Base-by-base conservation (phyloP, 2,797 vertebrate species). In the Enteromius mattozi region DNA sequence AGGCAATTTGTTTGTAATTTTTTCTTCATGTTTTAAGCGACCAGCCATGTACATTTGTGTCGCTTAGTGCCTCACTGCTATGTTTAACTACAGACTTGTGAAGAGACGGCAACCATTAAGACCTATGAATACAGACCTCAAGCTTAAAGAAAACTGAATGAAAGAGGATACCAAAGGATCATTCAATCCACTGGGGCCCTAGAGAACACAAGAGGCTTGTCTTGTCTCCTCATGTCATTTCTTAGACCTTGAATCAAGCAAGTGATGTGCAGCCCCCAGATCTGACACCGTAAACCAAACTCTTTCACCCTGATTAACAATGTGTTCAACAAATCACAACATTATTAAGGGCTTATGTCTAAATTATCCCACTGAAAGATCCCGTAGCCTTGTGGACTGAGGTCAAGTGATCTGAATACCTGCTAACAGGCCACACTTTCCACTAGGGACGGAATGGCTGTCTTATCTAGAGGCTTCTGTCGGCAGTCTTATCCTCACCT, bases 371-470 rank as follows among this genome's bases (percentile, higher is more conserved):
- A 84, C 85, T 88, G 88, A 89, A 89, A 89, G 88, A 89, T 85
- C 66, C 80, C 68, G 54, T 9, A 80, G 86, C 83, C 78, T 85
- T 76, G 51, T 63, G 81, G 85, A 84, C 78, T 83, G 74, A 89
- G 86, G 86, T 89, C 88, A 89, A 89, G 87, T 89, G 87, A 89
- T 85, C 86, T 88, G 86, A 88, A 89, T 89, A 88, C 85, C 88
- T 88, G 88, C 87, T 89, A 89, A 89, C 88, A 89, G 86, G 86
- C 75, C 76, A 84, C 87, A 88, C 88, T 89, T 88, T 89, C 85
- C 86, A 84, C 88, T 61, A 68, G 87, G 85, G 78, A 86, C 40
- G 83, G 87, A 87, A 86, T 88, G 87, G 85, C 68, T 76, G 83
- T 84, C 88, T 89, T 89, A 89, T 89, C 88, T 86, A 81, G 71